phyloP scores from a whole-genome alignment of 2,113 vertebrate species.

The Pelodiscus sinensis region DNA sequence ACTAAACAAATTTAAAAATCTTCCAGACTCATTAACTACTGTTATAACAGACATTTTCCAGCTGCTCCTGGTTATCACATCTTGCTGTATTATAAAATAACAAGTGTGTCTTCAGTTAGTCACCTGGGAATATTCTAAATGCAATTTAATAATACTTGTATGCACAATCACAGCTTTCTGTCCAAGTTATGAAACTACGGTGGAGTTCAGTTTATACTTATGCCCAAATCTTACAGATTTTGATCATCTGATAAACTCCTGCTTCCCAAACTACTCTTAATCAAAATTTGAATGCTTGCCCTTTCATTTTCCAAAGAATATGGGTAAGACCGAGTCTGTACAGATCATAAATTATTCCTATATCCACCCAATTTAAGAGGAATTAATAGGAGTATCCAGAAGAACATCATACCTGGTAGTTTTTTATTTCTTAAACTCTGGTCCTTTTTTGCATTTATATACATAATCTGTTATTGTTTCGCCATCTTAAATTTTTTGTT shows the following conservation, averaged over 20 bases:
- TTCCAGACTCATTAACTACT: not conserved
- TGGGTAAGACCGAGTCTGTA: not conserved
- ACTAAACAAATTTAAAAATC: not conserved
- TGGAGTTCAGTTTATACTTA: not conserved
- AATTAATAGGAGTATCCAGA: not conserved
- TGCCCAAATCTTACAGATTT: not conserved
- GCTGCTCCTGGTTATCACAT: not conserved
- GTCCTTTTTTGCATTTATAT: not conserved
- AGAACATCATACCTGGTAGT: not conserved
- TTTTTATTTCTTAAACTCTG: not conserved
- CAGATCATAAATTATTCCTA: not conserved
- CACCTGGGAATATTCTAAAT: not conserved
- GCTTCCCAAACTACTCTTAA: not conserved
- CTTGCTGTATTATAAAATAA: not conserved
- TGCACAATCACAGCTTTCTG: not conserved
- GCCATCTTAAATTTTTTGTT: not conserved
- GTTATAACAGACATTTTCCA: not conserved
- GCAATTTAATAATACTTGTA: not conserved
- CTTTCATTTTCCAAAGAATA: not conserved
- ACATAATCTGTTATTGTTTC: not conserved
- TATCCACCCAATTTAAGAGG: not conserved
- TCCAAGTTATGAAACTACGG: not conserved
- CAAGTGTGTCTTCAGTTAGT: not conserved
- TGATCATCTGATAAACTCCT: not conserved
- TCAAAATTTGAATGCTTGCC: not conserved